Evolutionary conservation across 2,797 vertebrate genomes (phyloP), one percentile per base, ranked within the genome.

Genomic region (Hyperoplus lanceolatus): DNA sequence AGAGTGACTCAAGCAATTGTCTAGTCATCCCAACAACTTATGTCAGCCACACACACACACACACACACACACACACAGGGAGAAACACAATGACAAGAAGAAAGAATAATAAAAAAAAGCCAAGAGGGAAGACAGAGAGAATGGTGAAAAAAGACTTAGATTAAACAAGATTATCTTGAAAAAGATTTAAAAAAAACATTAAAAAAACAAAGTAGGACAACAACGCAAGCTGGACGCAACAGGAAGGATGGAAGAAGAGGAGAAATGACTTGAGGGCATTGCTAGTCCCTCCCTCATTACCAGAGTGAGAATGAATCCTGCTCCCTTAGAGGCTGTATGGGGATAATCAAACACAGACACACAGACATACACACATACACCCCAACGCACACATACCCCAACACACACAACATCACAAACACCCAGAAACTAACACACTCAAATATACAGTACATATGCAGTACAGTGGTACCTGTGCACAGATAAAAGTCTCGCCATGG

Each of bases 261-360:
- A 93, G 91, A 95, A 95, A 96, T 95, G 90, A 96, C 94, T 94
- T 94, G 77, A 90, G 94, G 94, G 95, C 90, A 93, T 95, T 93
- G 85, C 75, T 83, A 89, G 94, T 95, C 94, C 95, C 94, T 94
- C 89, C 87, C 93, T 96, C 94, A 96, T 96, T 96, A 96, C 94
- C 94, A 91, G 90, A 93, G 94, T 90, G 92, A 93, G 93, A 95
- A 95, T 94, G 93, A 95, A 93, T 94, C 91, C 88, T 45, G 69
- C 90, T 95, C 93, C 93, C 93, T 93, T 70, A 73, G 93, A 93
- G 94, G 91, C 90, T 86, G 88, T 92, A 91, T 92, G 29, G 87
- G 92, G 92, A 95, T 95, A 96, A 95, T 95, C 94, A 94, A 94
- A 94, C 89, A 94, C 89, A 92, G 88, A 84, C 87, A 90, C 76